Base-by-base conservation (phyloP, 2,888 invertebrate genomes). In the Augochlorella aurata region DNA sequence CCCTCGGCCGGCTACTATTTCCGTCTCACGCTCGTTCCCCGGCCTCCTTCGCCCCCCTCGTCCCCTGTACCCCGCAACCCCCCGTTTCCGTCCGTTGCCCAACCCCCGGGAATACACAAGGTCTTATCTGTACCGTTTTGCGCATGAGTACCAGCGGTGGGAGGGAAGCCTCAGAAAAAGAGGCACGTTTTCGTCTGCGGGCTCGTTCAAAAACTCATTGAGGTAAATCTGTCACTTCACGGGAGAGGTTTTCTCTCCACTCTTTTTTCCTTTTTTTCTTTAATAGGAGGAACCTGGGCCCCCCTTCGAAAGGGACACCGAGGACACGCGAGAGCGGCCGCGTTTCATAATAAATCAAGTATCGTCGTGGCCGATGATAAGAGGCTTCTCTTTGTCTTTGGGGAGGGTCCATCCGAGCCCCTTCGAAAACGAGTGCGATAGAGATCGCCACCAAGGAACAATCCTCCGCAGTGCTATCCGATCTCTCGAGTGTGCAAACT, bases 41-140 rank as follows among this genome's bases (percentile, higher is more conserved):
- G 45, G 21, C 69, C 52, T 38, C 63, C 61, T 65, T 24, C 58
- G 52, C 58, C 38, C 63, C 61, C 63, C 2, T 24, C 24, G 10
- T 24, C 12, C 58, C 58, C 58, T 14, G 14, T 24, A 58, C 24
- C 58, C 14, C 24, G 24, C 61, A 63, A 16, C 38, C 63, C 38
- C 16, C 29, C 9, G 63, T 18, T 63, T 49, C 47, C 14, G 47
- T 12, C 16, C 50, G 54, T 65, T 65, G 21, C 21, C 24, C 67
- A 24, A 67, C 67, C 69, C 66, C 80, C 50, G 71, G 79, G 83
- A 73, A 80, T 85, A 82, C 79, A 75, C 65, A 63, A 69, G 67
- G 83, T 78, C 74, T 86, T 77, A 85, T 85, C 85, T 85, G 73
- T 74, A 71, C 79, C 70, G 80, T 81, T 86, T 82, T 79, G 84